Evolutionary conservation across 2,888 invertebrate species (phyloP), one percentile per base, ranked within the genome.

Genomic region (Tortrix viridana): DNA sequence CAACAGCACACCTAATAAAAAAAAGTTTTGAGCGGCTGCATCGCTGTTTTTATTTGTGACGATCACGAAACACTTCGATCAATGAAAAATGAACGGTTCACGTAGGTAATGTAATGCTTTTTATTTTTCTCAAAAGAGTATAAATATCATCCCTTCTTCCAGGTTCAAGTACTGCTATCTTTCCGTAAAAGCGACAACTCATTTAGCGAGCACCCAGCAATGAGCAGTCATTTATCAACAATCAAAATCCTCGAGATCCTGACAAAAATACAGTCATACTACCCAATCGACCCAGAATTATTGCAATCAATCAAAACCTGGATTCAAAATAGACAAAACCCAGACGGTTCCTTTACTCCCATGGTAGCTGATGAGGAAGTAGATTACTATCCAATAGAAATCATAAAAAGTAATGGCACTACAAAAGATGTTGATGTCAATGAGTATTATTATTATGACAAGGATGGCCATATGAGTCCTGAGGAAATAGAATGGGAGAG

Each of bases 151-250:
- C 9, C 18, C 23, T 64, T 18, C 32, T 47, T 88, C 22, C 84
- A 94, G 93, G 93, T 94, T 1, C 94, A 95, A 86, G 87, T 93
- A 1, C 88, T 95, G 5, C 81, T 95, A 1, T 93, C 94, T 0
- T 95, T 94, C 81, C 89, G 94, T 7, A 94, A 94, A 76, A 89
- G 82, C n/a, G 95, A 95, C 76, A 94, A 94, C 69, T 95, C 94
- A 0, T 95, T 95, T 77, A 94, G 95, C 61, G 95, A 95, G 62
- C 95, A 95, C 66, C 94, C 93, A 66, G 93, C 93, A 71, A 88
- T 94, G 74, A 93, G 93, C 62, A 94, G 94, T 69, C 94, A 94
- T 68, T 81, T 93, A 65, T 92, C 93, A 0, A 94, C 95, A 0
- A 92, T 95, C 2, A 90, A 92, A 70, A 93, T 93, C 16, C 76